Percentiles rank a stretch among this genome's conserved stretches.
Conservation (phyloP, 2,113 vertebrate species). For the Nipponia nippon region DNA sequence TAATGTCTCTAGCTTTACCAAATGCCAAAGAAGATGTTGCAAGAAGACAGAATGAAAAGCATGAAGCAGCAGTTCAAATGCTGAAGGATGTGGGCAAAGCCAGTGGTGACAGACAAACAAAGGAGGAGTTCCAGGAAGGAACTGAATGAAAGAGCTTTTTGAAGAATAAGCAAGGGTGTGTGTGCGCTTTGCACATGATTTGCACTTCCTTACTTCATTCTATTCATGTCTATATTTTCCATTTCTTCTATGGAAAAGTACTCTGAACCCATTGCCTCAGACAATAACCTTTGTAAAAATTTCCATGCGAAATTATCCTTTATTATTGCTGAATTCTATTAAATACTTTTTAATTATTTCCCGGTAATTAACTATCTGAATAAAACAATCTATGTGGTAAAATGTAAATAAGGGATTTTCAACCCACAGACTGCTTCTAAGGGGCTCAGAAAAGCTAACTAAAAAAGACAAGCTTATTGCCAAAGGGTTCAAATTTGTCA, state of each 20-base stretch:
- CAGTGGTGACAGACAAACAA: neutral
- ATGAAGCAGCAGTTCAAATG: neutral
- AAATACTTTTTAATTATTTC: conserved; percentile 15
- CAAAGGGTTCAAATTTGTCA: neutral
- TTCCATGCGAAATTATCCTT: neutral
- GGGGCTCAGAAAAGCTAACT: neutral
- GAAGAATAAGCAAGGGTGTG: neutral
- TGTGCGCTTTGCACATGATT: neutral
- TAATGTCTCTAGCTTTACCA: neutral
- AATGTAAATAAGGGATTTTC: neutral
- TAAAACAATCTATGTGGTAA: conserved; percentile 18
- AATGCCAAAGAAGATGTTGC: neutral
- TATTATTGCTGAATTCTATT: conserved; percentile 35
- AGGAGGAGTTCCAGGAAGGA: conserved; percentile 15
- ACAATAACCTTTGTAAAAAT: neutral
- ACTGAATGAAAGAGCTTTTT: conserved; percentile 1
- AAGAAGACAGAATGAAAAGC: neutral
- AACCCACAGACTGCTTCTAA: neutral
- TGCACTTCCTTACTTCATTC: neutral
- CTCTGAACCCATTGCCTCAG: neutral
- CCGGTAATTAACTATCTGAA: conserved; percentile 27
- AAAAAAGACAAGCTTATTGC: neutral
- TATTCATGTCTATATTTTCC: neutral
- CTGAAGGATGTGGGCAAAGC: neutral
- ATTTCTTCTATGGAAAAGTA: conserved; percentile 28